Base-by-base conservation (phyloP, 37 sponge, comb jelly and placozoan species). In the Aphrocallistes beatrix region DNA sequence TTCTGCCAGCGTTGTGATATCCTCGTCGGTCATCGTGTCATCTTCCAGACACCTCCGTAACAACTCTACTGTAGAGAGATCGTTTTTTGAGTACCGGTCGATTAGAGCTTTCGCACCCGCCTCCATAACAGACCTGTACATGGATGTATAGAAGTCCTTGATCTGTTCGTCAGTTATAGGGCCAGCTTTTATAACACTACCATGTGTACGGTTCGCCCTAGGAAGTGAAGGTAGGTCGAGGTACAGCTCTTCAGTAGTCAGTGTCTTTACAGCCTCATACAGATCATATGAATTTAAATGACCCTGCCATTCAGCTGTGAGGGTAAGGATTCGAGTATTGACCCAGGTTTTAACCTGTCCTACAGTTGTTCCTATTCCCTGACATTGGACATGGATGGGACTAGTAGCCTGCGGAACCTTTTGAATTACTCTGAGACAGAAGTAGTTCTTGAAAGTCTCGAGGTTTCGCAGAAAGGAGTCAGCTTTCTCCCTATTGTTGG, bases 141-240 rank as follows among this genome's bases (percentile, higher is more conserved):
- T 3, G 21, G 75, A 60, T 60, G 75, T 60, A 60, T 60, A 60
- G 75, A 60, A 60, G 75, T 60, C 75, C 75, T 60, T 60, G 75
- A 60, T 60, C 75, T 60, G 8, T 60, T 60, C 25, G 75, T 60
- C 75, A 60, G 75, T 60, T 60, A 60, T 30, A 60, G 25, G 34
- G 75, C n/a, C 75, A 60, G 34, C 10, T 60, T 60, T 60, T 60
- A 60, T 60, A 60, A 30, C 13, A 13, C 75, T 60, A 60, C 10
- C 75, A 60, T 30, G 75, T 60, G 75, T 60, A 60, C 75, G 75
- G 75, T 60, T 60, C 75, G 75, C 75, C 75, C 75, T 60, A 60
- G 75, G 75, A 19, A 60, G 49, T 17, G 49, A 47, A 47, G 17
- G 13, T 47, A 21, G 17, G 49, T 17, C 17, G 49, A 21, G 49